phyloP scores from a whole-genome alignment of 92 coral and sea anemone species.

The Isaurus tuberculatus region DNA sequence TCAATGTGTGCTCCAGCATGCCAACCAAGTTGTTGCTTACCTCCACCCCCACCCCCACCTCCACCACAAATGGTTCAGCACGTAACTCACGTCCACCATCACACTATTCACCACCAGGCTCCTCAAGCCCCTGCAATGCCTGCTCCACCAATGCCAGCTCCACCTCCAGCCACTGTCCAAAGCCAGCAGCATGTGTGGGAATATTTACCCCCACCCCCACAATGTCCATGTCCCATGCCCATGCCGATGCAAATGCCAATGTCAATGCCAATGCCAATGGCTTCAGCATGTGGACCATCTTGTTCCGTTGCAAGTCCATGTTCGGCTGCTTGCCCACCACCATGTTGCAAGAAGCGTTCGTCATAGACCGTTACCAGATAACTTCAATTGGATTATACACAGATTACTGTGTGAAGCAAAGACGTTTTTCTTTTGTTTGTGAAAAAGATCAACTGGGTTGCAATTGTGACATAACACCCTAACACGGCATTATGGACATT shows the following conservation, averaged over 20 bases:
- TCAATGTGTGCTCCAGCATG: constrained; percentile 89
- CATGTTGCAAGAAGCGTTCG: constrained; percentile 86
- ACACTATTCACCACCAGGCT: constrained; percentile 85
- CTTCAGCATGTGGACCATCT: background rate
- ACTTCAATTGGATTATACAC: constrained; percentile 21
- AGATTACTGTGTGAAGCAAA: constrained; percentile 36
- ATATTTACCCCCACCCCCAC: constrained; percentile 89
- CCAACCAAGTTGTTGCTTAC: constrained; percentile 73
- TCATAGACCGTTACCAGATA: constrained; percentile 48
- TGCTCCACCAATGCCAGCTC: constrained; percentile 81
- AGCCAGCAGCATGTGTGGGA: constrained; percentile 97
- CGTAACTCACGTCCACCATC: constrained; percentile 84
- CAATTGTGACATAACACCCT: constrained; percentile 28
- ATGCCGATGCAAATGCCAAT: background rate
- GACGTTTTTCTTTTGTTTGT: constrained; percentile 41
- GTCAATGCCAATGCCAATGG: too few species aligned
- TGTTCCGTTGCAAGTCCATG: constrained; percentile 34
- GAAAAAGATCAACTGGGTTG: constrained; percentile 13
- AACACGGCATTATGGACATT: constrained; percentile 8
- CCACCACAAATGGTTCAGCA: constrained; percentile 92
- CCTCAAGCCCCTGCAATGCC: constrained; percentile 86
- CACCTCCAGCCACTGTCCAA: constrained; percentile 90
- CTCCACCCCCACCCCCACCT: constrained; percentile 98
- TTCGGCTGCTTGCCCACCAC: constrained; percentile 63
- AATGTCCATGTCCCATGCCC: constrained; percentile 64